Base-by-base conservation (phyloP, 2,888 invertebrate genomes). In the Tetramorium bicarinatum region DNA sequence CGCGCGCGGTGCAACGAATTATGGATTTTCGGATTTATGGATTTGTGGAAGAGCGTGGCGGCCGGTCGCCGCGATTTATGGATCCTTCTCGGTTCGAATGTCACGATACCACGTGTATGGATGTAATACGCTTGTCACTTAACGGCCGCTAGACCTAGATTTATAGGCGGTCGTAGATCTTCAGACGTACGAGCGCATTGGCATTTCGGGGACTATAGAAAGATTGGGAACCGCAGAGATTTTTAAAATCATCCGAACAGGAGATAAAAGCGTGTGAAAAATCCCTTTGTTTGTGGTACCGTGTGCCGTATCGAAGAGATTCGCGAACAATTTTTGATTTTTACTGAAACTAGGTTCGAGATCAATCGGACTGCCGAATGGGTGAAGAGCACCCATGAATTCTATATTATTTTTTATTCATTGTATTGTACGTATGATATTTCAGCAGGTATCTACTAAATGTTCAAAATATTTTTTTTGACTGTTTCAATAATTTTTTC, bases 41-140 rank as follows among this genome's bases (percentile, higher is more conserved):
- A 80, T 80, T 80, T 71, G 79, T 59, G 71, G 71, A 80, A 71
- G 71, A 80, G 71, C 79, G 71, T 56, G 47, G 66, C 79, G 71
- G 21, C 67, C 38, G 49, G 61, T 59, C 34, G 18, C 49, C 76
- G 69, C 67, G 71, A 80, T 80, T 80, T 80, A 80, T 80, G 71
- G 79, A 71, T 80, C 47, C 79, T 80, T 80, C 79, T 71, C 79
- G 79, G 69, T 59, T 80, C 79, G 79, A 80, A 80, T 80, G 79
- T 80, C 79, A 80, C 79, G 79, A 71, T 80, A 80, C 79, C 69
- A 80, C 71, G 71, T 80, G 79, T 80, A 80, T 80, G 59, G 47
- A 80, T 80, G 79, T 80, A 80, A 80, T 71, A 80, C 71, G 79
- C 79, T 80, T 80, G 79, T 80, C 79, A 80, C 79, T 80, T 80